Percentiles rank a stretch among this genome's conserved stretches.
These are phyloP conservation scores for Glandiceps talaboti DNA, from an alignment of 53 echinoderm and acorn worm genomes.

Conservation along the genomic window DNA sequence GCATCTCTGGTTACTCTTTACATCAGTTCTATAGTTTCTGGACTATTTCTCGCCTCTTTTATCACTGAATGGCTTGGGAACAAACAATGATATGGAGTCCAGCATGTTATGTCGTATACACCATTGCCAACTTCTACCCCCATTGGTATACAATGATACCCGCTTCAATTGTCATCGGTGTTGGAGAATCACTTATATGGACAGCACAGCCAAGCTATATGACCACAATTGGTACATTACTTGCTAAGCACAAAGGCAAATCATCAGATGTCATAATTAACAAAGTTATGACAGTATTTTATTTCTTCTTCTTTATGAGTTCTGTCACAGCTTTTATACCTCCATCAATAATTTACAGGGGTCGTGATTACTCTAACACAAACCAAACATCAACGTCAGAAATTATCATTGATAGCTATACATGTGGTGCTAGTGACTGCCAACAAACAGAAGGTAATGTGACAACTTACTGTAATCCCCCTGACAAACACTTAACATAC, in stretches of 20 bases:
- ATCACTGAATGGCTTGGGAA: not conserved
- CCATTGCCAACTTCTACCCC: not conserved
- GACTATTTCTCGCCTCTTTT: not conserved
- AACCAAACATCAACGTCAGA: not conserved
- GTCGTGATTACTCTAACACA: too few relatives aligned
- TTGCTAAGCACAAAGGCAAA: not conserved
- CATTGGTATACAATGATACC: not conserved
- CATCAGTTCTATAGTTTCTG: not conserved
- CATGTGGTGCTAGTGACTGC: slow-evolving; percentile 43
- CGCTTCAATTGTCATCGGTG: not conserved
- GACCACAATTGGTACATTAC: not conserved
- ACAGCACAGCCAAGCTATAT: not conserved
- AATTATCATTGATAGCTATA: too few relatives aligned
- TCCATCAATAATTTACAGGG: too few relatives aligned
- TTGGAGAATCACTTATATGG: not conserved
- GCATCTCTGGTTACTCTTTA: not conserved
- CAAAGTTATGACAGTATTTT: not conserved
- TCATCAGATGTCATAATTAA: not conserved
- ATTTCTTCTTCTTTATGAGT: not conserved
- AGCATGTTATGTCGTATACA: not conserved
- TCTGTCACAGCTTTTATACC: not conserved
- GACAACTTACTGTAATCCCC: slow-evolving; percentile 50
- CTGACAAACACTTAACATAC: slow-evolving; percentile 37
- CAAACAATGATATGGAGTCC: too few relatives aligned
- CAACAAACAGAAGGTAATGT: slow-evolving; percentile 23